A percentile compares a stretch with the other conserved stretches of the same genome.
Conservation (phyloP, 2,888 invertebrate species). For the Macrosoma leucophasiata region DNA sequence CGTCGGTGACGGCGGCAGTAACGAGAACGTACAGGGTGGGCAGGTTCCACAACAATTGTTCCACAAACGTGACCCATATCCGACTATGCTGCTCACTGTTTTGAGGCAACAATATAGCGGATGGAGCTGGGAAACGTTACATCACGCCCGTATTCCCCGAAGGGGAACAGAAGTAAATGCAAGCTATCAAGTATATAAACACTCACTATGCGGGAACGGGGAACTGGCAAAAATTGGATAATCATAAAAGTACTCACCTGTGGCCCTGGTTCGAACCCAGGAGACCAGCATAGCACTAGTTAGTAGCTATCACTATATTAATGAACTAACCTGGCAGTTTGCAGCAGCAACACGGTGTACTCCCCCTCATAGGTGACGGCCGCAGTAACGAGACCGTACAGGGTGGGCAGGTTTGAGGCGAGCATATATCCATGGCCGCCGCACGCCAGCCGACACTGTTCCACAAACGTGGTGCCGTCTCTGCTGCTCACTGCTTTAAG, state of each 20-base stretch:
- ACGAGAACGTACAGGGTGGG: conserved; percentile 88
- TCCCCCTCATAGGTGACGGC: conserved; percentile 97
- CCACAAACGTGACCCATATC: conserved; percentile 68
- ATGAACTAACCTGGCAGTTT: conserved; percentile 87
- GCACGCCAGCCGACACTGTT: conserved; percentile 89
- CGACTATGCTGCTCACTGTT: conserved; percentile 86
- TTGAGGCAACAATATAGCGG: conserved; percentile 93
- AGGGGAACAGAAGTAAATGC: too few species aligned
- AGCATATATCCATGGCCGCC: conserved; percentile 98
- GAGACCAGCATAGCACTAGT: too few species aligned
- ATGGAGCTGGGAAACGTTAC: conserved; percentile 81
- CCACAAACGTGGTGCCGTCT: conserved; percentile 82
- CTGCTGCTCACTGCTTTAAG: conserved; percentile 81
- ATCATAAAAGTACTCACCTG: too few species aligned
- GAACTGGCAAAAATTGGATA: too few species aligned
- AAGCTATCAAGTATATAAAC: too few species aligned
- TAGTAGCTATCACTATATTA: too few species aligned
- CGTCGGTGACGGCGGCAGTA: conserved; percentile 94
- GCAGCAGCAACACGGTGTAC: conserved; percentile 93
- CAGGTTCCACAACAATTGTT: conserved; percentile 84
- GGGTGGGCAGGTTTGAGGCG: conserved; percentile 88
- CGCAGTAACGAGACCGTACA: conserved; percentile 88
- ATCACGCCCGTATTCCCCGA: too few species aligned
- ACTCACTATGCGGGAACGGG: too few species aligned
- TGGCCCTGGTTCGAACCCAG: too few species aligned